These are phyloP conservation scores for Loxodonta africana DNA, from an alignment of 2,113 vertebrate species.

Conservation along the genomic window DNA sequence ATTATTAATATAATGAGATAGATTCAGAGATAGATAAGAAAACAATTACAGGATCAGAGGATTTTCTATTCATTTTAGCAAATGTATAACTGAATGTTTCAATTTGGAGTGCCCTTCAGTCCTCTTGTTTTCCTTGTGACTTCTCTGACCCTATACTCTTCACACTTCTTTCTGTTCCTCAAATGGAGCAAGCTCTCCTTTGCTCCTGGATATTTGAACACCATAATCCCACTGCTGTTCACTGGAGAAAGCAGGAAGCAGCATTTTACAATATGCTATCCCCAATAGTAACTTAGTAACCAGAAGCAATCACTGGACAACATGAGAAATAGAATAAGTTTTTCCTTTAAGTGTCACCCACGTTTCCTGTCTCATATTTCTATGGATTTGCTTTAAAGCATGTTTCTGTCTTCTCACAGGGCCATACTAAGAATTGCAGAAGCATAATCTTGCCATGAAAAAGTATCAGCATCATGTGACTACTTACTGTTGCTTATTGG, in stretches of 20 bases:
- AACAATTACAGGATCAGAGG: background rate
- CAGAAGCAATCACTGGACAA: background rate
- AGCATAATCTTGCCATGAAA: background rate
- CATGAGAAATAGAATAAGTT: background rate
- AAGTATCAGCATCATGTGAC: background rate
- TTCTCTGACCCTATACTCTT: background rate
- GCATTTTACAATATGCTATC: background rate
- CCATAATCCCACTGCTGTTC: background rate
- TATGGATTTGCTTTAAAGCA: background rate
- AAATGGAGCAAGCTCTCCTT: background rate
- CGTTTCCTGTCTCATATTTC: background rate
- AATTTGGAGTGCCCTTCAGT: background rate
- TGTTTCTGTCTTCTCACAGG: background rate
- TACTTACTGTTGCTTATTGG: too few species aligned
- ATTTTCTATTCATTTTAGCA: background rate
- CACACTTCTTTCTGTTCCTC: background rate
- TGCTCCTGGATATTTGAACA: background rate
- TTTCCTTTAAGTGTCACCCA: background rate
- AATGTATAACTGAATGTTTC: background rate
- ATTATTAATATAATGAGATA: background rate
- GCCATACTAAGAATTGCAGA: background rate
- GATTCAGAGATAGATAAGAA: background rate
- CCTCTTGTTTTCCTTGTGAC: background rate
- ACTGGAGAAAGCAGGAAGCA: background rate
- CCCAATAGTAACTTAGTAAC: background rate